These are phyloP conservation scores for Gonocerus acuteangulatus DNA, from an alignment of 2,888 invertebrate genomes.

Conservation along the genomic window DNA sequence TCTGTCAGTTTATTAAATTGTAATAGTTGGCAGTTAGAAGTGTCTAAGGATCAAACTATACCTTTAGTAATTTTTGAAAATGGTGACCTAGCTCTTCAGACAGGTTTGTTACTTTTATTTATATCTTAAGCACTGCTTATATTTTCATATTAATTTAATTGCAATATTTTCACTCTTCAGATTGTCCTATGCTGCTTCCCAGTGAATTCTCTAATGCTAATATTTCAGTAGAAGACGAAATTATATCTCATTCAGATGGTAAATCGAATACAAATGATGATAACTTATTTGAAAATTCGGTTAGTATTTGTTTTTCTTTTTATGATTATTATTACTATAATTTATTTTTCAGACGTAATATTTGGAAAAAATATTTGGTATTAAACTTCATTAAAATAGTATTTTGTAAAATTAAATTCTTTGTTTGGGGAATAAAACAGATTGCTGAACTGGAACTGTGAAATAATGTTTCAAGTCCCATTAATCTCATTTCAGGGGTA, in stretches of 20 bases:
- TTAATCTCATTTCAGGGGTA: no score
- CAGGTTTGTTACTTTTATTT: constrained; percentile 10
- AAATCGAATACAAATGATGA: not conserved
- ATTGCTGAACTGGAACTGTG: no score
- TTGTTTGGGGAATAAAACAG: no score
- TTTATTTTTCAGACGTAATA: no score
- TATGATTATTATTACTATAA: no score
- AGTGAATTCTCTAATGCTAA: not conserved
- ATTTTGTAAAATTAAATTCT: no score
- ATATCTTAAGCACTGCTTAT: not conserved
- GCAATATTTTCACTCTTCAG: not conserved
- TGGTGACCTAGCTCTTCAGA: constrained; percentile 15
- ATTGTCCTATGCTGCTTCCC: not conserved
- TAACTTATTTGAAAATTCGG: no score
- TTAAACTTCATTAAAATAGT: no score
- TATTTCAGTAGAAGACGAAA: constrained; percentile 1
- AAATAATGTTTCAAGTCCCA: no score
- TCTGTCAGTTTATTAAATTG: constrained; percentile 2
- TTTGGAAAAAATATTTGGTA: no score
- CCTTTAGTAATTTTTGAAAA: constrained; percentile 21
- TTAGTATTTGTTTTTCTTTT: no score
- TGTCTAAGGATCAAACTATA: constrained; percentile 15
- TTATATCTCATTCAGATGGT: not conserved
- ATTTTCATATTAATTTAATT: no score
- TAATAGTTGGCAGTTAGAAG: constrained; percentile 14